These are phyloP conservation scores for Daubentonia madagascariensis DNA, from an alignment of 2,113 vertebrate genomes.

Conservation along the genomic window DNA sequence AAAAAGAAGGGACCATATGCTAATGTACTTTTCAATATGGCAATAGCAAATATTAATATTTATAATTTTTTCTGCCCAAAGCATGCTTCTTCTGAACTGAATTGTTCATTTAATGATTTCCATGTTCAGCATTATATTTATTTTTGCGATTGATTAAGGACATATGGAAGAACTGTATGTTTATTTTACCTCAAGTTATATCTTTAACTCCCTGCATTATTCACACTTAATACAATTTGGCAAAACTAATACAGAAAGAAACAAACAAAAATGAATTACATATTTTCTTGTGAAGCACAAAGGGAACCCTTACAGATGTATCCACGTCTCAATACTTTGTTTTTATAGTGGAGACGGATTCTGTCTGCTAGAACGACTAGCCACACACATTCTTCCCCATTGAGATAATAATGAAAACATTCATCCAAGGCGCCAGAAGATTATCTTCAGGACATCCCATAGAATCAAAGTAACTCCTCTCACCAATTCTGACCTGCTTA, in stretches of 20 bases:
- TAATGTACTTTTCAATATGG: neutral
- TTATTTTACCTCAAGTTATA: conserved; percentile 22
- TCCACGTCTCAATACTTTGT: neutral
- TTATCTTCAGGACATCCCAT: neutral
- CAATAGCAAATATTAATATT: conserved; percentile 16
- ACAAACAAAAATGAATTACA: neutral
- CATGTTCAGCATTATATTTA: neutral
- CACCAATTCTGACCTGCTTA: neutral
- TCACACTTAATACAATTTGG: neutral
- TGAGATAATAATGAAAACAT: neutral
- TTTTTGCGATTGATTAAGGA: neutral
- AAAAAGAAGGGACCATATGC: neutral
- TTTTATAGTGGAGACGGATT: neutral
- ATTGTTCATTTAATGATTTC: conserved; percentile 9
- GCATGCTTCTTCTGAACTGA: neutral
- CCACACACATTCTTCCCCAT: neutral
- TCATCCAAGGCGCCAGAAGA: neutral
- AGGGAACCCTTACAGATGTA: neutral
- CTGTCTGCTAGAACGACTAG: neutral
- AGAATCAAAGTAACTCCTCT: neutral
- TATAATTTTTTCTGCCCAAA: conserved; percentile 33
- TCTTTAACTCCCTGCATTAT: neutral
- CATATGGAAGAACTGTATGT: neutral
- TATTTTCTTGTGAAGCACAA: neutral
- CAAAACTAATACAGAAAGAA: neutral